Evolutionary conservation across 2,888 invertebrate genomes (phyloP).

Genomic region (Hololepta plana): DNA sequence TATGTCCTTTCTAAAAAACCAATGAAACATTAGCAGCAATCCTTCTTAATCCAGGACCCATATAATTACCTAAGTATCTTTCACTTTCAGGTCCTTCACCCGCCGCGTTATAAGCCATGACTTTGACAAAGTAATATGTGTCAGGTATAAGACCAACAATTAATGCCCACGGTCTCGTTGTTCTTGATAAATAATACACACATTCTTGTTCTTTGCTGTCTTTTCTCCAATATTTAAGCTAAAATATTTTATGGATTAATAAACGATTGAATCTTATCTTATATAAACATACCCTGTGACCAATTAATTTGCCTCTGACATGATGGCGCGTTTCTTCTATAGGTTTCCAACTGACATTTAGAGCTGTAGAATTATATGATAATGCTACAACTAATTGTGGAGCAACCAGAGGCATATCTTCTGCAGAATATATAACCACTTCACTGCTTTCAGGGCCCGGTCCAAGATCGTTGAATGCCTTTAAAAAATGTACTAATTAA

Average conservation of each 20-base stretch:
- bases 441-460: conserved; percentile 65
- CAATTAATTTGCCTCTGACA: conserved; percentile 77
- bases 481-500: conserved; percentile 8
- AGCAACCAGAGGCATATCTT: conserved; percentile 83
- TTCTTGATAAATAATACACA: conserved; percentile 71
- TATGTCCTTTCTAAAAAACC: conserved; percentile 61
- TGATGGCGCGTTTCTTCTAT: conserved; percentile 69
- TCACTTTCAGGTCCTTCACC: conserved; percentile 95
- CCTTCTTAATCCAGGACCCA: too few species aligned
- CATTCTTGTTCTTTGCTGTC: conserved; percentile 55
- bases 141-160: conserved; percentile 88
- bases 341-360: conserved; percentile 82
- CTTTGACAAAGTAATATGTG: conserved; percentile 80
- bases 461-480: conserved; percentile 61
- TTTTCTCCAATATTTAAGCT: conserved; percentile 83
- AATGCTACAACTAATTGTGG: conserved; percentile 64
- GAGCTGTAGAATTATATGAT: conserved; percentile 79
- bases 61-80: conserved; percentile 43
- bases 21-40: conserved; percentile 1
- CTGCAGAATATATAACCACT: conserved; percentile 64
- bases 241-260: conserved; percentile 10
- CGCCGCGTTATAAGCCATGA: conserved; percentile 91
- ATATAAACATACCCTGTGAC: conserved; percentile 52
- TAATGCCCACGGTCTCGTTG: conserved; percentile 67
- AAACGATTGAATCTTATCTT: background rate